Evolutionary conservation across 2,797 vertebrate genomes (phyloP).

Genomic region (Danio albolineatus): DNA sequence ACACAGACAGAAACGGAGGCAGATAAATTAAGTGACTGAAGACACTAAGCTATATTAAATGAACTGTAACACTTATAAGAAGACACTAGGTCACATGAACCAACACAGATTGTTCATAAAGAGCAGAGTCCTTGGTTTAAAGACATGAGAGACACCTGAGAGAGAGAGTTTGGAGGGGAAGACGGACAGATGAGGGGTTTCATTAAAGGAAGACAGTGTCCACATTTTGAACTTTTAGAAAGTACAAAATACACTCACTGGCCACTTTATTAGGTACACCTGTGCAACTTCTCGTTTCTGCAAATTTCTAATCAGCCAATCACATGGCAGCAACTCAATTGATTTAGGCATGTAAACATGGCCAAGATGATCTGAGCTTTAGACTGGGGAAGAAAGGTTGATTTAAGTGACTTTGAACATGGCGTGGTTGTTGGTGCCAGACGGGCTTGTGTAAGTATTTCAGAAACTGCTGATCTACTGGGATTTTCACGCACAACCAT

Average conservation of each 20-base stretch:
- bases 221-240: neutral
- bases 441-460: no score
- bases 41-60: slow-evolving; percentile 18
- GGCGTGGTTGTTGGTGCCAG: no score
- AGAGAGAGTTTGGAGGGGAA: slow-evolving; percentile 42
- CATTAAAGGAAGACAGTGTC: neutral
- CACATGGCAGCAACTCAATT: no score
- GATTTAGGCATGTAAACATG: no score
- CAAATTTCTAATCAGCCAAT: no score
- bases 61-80: neutral
- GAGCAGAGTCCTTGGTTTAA: slow-evolving; percentile 62
- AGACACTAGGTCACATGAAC: slow-evolving; percentile 2
- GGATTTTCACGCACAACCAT: no score
- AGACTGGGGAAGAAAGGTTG: no score
- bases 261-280: no score
- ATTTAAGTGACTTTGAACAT: no score
- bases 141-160: slow-evolving; percentile 74
- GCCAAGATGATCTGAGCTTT: no score
- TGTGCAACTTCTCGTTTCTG: no score
- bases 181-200: neutral
- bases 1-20: neutral
- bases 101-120: slow-evolving; percentile 36
- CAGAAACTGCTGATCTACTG: no score
- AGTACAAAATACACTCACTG: neutral
- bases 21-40: slow-evolving; percentile 15